Evolutionary conservation across 1,140 invertebrate species (phyloP).

Genomic region (Macrostomum lignano): DNA sequence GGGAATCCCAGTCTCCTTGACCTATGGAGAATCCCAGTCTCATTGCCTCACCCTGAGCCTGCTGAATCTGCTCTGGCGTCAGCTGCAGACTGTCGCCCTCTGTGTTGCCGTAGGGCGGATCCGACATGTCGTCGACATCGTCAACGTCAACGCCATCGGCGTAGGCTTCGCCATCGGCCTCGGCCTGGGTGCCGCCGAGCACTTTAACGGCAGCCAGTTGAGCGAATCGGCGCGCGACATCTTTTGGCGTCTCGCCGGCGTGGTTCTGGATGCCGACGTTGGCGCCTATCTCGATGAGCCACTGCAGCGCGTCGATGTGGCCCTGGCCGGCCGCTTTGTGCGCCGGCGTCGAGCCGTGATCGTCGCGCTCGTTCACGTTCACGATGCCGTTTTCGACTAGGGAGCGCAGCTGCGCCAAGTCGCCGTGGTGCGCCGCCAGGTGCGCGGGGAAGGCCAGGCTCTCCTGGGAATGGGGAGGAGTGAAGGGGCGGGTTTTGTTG

Average conservation of each 20-base stretch:
- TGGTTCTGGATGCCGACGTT: conserved; percentile 19
- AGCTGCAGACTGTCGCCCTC: conserved; percentile 11
- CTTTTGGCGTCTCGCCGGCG: conserved; percentile 20
- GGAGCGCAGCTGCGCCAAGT: conserved; percentile 23
- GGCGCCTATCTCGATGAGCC: conserved; percentile 27
- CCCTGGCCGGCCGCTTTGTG: conserved; percentile 29
- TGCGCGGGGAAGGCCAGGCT: conserved; percentile 27
- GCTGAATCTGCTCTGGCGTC: conserved; percentile 12
- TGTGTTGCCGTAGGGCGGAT: conserved; percentile 11
- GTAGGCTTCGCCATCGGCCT: conserved; percentile 6
- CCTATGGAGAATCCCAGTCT: too few relatives aligned
- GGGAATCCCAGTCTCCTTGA: too few relatives aligned
- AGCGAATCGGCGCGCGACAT: conserved; percentile 22
- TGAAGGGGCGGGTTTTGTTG: too few relatives aligned
- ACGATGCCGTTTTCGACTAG: conserved; percentile 27
- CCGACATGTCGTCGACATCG: conserved; percentile 9
- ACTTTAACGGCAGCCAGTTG: conserved; percentile 25
- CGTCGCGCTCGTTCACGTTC: conserved; percentile 27
- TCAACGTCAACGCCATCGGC: too few relatives aligned
- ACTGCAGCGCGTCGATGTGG: conserved; percentile 22
- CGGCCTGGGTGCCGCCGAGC: conserved; percentile 12
- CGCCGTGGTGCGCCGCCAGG: conserved; percentile 23
- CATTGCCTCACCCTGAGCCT: conserved; percentile 10
- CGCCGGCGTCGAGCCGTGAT: conserved; percentile 22
- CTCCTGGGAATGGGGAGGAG: too few relatives aligned